phyloP scores from a whole-genome alignment of 2,888 invertebrate genomes.

The Craniophora ligustri region DNA sequence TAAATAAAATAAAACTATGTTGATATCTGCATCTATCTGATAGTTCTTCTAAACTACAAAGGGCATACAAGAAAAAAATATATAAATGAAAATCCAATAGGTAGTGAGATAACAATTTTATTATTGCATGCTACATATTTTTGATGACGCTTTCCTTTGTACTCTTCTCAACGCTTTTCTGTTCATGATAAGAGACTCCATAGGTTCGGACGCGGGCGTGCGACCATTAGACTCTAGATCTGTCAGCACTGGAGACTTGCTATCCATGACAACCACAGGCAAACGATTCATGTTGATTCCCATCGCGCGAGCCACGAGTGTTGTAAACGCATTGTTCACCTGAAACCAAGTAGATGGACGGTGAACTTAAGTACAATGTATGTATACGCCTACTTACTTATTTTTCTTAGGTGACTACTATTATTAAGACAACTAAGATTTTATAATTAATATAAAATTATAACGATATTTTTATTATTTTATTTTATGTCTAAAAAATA shows the following conservation, averaged over 20 bases:
- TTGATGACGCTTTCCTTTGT: conserved; percentile 80
- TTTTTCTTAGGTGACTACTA: too few species aligned
- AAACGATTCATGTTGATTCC: conserved; percentile 67
- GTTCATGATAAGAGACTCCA: conserved; percentile 79
- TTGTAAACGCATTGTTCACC: conserved; percentile 91
- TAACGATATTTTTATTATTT: too few species aligned
- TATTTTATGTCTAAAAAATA: too few species aligned
- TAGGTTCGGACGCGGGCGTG: conserved; percentile 51
- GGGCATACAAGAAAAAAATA: too few species aligned
- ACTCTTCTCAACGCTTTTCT: conserved; percentile 77
- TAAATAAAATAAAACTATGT: too few species aligned
- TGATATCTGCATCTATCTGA: too few species aligned
- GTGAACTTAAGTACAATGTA: too few species aligned
- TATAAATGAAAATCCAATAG: conserved; percentile 9
- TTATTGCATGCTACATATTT: conserved; percentile 87
- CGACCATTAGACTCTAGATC: conserved; percentile 49
- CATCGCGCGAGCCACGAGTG: conserved; percentile 86
- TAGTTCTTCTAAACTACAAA: too few species aligned
- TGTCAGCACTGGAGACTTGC: conserved; percentile 54
- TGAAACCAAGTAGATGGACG: conserved; percentile 74
- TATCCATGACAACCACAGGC: conserved; percentile 53
- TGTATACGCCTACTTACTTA: too few species aligned
- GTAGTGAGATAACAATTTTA: conserved; percentile 46
- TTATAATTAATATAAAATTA: too few species aligned
- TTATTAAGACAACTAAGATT: too few species aligned